Evolutionary conservation across 2,113 vertebrate genomes (phyloP).

Genomic region (Euleptes europaea): DNA sequence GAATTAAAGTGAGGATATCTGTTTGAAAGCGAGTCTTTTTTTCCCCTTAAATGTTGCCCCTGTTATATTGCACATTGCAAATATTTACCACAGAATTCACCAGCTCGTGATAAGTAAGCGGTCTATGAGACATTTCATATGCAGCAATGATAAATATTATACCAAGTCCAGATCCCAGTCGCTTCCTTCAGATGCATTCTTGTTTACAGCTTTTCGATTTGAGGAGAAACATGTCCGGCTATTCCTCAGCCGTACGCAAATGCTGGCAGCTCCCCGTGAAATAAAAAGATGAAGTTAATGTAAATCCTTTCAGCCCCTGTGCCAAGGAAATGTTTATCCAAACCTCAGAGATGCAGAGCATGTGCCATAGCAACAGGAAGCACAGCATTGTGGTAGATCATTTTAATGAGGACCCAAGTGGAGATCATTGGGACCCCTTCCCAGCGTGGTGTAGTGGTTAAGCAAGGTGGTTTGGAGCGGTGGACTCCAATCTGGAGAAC

Average conservation of each 20-base stretch:
- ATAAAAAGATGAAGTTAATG: conserved; percentile 69
- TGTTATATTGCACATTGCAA: conserved; percentile 29
- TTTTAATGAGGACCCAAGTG: conserved; percentile 54
- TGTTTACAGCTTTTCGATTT: conserved; percentile 54
- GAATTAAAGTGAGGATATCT: not conserved
- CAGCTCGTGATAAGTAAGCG: conserved; percentile 32
- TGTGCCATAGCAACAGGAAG: conserved; percentile 46
- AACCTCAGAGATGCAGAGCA: conserved; percentile 63
- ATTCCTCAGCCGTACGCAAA: conserved; percentile 47
- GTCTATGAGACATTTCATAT: conserved; percentile 27
- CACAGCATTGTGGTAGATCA: conserved; percentile 65
- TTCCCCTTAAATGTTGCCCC: not conserved
- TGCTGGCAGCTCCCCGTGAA: conserved; percentile 65
- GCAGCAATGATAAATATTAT: conserved; percentile 63
- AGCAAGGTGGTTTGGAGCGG: too few species aligned
- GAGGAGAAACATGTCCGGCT: conserved; percentile 69
- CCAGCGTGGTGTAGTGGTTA: too few species aligned
- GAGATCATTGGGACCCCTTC: not conserved
- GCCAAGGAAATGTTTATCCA: conserved; percentile 72
- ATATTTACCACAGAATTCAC: conserved; percentile 11
- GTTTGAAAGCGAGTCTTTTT: conserved; percentile 13
- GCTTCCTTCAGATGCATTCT: conserved; percentile 57
- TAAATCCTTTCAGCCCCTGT: conserved; percentile 65
- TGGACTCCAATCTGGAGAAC: too few species aligned
- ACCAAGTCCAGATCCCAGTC: conserved; percentile 47